Conservation (phyloP, 2,113 vertebrate genomes). For the Aythya baeri region DNA sequence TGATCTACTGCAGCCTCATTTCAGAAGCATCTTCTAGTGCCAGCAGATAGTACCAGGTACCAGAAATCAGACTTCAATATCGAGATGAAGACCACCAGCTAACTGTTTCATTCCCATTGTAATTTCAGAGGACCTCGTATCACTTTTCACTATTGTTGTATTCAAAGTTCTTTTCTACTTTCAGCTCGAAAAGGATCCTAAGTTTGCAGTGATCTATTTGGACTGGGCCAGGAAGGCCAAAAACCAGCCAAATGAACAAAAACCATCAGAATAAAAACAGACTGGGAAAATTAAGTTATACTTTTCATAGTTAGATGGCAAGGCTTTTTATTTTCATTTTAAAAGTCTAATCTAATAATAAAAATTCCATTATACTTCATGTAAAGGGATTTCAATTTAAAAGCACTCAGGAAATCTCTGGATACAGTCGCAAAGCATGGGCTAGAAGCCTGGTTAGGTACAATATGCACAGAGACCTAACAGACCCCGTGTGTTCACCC, state of each 20-base stretch:
- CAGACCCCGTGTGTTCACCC: background rate
- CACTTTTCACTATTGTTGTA: accelerated
- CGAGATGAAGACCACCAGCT: background rate
- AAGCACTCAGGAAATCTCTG: background rate
- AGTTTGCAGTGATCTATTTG: background rate
- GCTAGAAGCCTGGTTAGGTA: background rate
- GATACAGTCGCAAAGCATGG: background rate
- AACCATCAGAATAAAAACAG: background rate
- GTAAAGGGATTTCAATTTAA: background rate
- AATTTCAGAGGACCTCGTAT: background rate
- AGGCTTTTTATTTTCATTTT: background rate
- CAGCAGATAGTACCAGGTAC: background rate
- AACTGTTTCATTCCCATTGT: background rate
- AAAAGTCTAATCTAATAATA: background rate
- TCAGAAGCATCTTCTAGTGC: background rate
- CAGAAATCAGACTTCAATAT: background rate
- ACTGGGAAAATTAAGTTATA: background rate
- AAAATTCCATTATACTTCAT: background rate
- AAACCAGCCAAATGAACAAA: background rate
- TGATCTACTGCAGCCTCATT: background rate
- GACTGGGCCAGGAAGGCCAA: background rate
- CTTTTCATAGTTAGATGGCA: background rate
- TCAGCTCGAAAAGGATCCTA: background rate
- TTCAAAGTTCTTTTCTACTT: background rate
- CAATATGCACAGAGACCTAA: background rate